These are phyloP conservation scores for Idaea straminata DNA, from an alignment of 2,888 invertebrate genomes.

Conservation along the genomic window DNA sequence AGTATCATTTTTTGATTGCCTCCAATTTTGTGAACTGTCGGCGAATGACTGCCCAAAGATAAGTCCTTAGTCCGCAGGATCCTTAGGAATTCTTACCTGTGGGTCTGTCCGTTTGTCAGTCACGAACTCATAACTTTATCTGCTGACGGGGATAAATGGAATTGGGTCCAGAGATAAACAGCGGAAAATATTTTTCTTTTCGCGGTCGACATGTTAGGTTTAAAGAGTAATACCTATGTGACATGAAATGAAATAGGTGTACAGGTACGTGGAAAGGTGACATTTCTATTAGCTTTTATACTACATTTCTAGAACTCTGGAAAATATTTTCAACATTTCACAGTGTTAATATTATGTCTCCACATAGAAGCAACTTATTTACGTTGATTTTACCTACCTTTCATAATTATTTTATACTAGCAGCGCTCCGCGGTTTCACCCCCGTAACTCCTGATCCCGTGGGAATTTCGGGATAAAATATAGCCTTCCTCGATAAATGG, in stretches of 20 bases:
- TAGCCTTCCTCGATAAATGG: too few species aligned
- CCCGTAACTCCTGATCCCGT: too few species aligned
- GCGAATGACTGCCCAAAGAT: neutral
- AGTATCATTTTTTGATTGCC: neutral
- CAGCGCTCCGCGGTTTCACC: too few species aligned
- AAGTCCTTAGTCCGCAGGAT: neutral
- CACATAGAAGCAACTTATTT: neutral
- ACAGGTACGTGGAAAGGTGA: neutral
- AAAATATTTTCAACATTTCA: neutral
- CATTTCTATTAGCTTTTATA: neutral
- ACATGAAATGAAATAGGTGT: neutral
- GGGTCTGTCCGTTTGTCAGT: conserved; percentile 22
- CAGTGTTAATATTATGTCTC: neutral
- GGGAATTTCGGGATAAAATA: too few species aligned
- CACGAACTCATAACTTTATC: conserved; percentile 25
- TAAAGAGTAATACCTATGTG: neutral
- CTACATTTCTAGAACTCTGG: neutral
- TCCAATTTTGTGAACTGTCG: neutral
- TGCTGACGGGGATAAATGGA: conserved; percentile 30
- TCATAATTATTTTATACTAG: too few species aligned
- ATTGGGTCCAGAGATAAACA: conserved; percentile 21
- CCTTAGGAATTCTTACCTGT: conserved; percentile 7
- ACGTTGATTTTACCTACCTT: neutral
- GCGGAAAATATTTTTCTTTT: conserved; percentile 16
- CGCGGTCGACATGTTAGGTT: conserved; percentile 9